Evolutionary conservation across 1,140 invertebrate genomes (phyloP).

Genomic region (Drosophila arawakana): DNA sequence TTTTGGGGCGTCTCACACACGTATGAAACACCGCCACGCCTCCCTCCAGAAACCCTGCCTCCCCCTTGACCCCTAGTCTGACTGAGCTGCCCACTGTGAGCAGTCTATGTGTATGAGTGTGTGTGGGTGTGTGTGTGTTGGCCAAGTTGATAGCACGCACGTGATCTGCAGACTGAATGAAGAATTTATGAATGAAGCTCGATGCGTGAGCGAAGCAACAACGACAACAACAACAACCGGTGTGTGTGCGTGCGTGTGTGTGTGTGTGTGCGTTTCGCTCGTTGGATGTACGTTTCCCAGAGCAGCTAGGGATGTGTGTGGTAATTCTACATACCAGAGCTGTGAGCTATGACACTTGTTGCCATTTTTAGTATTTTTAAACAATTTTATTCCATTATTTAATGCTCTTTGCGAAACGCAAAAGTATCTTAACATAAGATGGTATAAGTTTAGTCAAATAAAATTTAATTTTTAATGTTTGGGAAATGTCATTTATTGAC

Average conservation of each 20-base stretch:
- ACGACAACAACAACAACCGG: not conserved
- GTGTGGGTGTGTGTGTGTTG: slow-evolving; percentile 10
- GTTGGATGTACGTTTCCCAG: slow-evolving; percentile 26
- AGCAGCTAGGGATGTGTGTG: not conserved
- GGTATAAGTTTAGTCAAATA: too few relatives aligned
- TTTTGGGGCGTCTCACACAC: slow-evolving; percentile 4
- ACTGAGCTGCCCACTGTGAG: slow-evolving; percentile 35
- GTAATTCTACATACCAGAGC: too few relatives aligned
- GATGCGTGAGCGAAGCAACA: slow-evolving; percentile 51
- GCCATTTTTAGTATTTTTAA: too few relatives aligned
- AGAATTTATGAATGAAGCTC: slow-evolving; percentile 77
- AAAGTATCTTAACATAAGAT: too few relatives aligned
- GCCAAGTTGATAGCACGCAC: slow-evolving; percentile 69
- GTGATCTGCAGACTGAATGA: slow-evolving; percentile 76
- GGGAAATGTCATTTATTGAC: too few relatives aligned
- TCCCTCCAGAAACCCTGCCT: not conserved
- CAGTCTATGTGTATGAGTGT: not conserved
- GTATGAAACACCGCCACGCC: not conserved
- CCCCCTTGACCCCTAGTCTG: not conserved
- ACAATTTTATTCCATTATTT: too few relatives aligned
- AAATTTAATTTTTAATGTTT: too few relatives aligned
- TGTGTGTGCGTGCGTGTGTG: slow-evolving; percentile 15
- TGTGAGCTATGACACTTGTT: too few relatives aligned
- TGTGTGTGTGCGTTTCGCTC: slow-evolving; percentile 11
- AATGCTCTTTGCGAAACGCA: too few relatives aligned